Evolutionary conservation across 1,140 invertebrate species (phyloP).

Genomic region (Leptinotarsa undecemlineata): DNA sequence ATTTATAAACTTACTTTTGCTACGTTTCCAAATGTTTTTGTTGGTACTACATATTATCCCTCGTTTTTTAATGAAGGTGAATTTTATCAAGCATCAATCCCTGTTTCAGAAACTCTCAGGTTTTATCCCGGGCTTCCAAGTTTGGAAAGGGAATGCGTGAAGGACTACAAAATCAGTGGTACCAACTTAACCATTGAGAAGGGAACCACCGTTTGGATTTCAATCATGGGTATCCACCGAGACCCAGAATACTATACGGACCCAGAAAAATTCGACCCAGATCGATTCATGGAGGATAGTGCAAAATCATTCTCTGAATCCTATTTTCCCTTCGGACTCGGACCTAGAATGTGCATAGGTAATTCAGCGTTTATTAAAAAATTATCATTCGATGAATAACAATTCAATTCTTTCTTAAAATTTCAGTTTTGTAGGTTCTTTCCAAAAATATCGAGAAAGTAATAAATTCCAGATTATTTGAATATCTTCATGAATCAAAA

Average conservation of each 20-base stretch:
- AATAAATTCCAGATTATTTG: too few species aligned
- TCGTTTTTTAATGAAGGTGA: too few species aligned
- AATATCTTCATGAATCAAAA: too few species aligned
- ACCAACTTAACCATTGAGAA: constrained; percentile 62
- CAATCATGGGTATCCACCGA: constrained; percentile 65
- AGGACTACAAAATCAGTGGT: constrained; percentile 61
- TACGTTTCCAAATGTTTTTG: too few species aligned
- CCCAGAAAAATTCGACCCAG: constrained; percentile 65
- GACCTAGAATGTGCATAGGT: constrained; percentile 63
- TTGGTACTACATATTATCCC: too few species aligned
- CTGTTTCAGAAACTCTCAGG: constrained; percentile 65
- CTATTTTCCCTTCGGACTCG: constrained; percentile 64
- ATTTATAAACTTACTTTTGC: too few species aligned
- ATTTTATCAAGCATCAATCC: neutral
- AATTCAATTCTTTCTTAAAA: too few species aligned
- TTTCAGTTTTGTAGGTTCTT: too few species aligned
- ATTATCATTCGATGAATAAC: too few species aligned
- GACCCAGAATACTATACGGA: constrained; percentile 62
- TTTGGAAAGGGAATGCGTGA: constrained; percentile 61
- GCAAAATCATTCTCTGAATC: constrained; percentile 50
- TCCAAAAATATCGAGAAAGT: too few species aligned
- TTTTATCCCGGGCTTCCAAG: constrained; percentile 65
- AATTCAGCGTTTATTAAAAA: neutral
- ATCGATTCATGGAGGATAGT: constrained; percentile 58
- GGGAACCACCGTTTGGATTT: constrained; percentile 64